Base-by-base conservation (phyloP, 2,888 invertebrate species). In the Melanotus villosus region DNA sequence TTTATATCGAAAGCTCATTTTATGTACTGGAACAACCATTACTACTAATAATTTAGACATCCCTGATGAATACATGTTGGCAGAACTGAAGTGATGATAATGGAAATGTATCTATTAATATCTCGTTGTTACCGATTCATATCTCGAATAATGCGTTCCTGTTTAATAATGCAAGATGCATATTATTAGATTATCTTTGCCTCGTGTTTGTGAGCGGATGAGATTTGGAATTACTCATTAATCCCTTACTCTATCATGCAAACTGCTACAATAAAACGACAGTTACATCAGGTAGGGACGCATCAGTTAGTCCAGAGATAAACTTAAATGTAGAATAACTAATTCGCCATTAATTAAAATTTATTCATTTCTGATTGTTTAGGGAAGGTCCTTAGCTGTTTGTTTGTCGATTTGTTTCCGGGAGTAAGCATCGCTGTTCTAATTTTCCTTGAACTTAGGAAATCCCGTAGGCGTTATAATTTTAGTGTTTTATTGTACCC, bases 131-230 rank as follows among this genome's bases (percentile, higher is more conserved):
- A 32, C 32, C 18, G 18, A 47, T 47, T 47, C 47, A 47, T 47
- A 23, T 18, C 47, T 23, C 1, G 18, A 1, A 47, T 47, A 23
- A 47, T 12, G 47, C 10, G 23, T 1, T 23, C 5, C 12, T 47
- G 47, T 23, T 47, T 47, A 47, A 47, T 47, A 47, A 47, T 47
- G 9, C 23, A 21, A 5, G 23, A 38, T 38, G 38, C 38, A 14
- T 14, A 38, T 10, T 10, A 2, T 1, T 3, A 16, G 23, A 47
- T 47, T 47, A 47, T 23, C 47, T 21, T 23, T 23, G 23, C 3
- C 43, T 18, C 7, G 18, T 3, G 9, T 16, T 41, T 41, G 41
- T 6, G 41, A 34, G 18, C 14, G 41, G 41, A 41, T 41, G 23
- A 9, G 2, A 47, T 23, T 23, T 23, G 21, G 23, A 23, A 47